Conservation (phyloP, 2,888 invertebrate genomes). For the Lepidochrysops patricia region DNA sequence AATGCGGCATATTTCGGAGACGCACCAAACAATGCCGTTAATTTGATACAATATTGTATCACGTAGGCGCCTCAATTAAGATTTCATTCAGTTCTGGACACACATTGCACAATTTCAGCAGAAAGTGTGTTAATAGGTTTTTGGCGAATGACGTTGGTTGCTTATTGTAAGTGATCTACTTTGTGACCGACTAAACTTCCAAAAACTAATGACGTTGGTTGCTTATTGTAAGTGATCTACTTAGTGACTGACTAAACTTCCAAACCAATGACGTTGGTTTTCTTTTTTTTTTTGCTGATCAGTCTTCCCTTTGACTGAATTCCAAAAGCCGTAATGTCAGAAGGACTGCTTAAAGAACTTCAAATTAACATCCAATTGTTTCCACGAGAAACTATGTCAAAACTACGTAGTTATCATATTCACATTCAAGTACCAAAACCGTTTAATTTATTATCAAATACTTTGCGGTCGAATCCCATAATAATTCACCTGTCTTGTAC, state of each 20-base stretch:
- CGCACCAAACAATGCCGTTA: neutral
- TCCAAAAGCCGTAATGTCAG: no score
- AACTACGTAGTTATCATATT: no score
- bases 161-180: no score
- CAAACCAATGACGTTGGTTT: neutral
- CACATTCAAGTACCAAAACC: no score
- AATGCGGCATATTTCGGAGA: neutral
- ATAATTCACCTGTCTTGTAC: neutral
- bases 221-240: no score
- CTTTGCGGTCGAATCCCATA: neutral
- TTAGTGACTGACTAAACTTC: neutral
- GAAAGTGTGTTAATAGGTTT: neutral
- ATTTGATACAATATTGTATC: constrained; percentile 2
- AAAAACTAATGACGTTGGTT: neutral
- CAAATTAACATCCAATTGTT: no score
- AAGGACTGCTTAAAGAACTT: no score
- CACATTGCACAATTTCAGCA: neutral
- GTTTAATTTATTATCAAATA: neutral
- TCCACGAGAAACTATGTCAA: no score
- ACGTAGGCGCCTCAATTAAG: neutral
- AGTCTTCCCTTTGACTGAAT: no score
- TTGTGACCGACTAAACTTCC: neutral
- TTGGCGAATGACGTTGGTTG: neutral
- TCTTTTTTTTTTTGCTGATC: no score
- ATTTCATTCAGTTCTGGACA: neutral